Conservation (phyloP, 2,113 vertebrate genomes). For the Poecile atricapillus region DNA sequence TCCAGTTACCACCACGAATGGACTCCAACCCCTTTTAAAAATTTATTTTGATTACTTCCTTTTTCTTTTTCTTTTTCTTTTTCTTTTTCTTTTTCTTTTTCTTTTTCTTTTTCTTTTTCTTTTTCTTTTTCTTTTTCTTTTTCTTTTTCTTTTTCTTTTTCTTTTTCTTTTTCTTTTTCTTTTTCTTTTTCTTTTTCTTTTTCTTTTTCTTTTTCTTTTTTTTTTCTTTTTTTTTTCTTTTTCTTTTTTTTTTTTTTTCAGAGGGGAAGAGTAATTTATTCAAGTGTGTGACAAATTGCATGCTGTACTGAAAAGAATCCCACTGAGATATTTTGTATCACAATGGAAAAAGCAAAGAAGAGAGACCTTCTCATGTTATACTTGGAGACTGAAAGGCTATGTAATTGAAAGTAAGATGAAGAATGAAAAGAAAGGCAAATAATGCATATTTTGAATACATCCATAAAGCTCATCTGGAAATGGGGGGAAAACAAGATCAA, state of each 20-base stretch:
- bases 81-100: not conserved
- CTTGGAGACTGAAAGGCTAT: not conserved
- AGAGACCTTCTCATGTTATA: not conserved
- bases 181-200: not conserved
- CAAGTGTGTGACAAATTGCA: not conserved
- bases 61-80: not conserved
- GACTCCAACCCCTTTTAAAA: not conserved
- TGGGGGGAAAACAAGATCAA: not conserved
- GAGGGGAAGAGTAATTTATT: fast-evolving
- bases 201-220: not conserved
- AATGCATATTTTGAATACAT: not conserved
- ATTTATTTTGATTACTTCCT: too few relatives aligned
- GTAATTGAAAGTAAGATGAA: not conserved
- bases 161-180: not conserved
- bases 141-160: not conserved
- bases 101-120: not conserved
- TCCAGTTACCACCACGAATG: not conserved
- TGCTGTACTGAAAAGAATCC: not conserved
- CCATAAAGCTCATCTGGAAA: not conserved
- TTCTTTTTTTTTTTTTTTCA: not conserved
- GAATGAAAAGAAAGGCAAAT: not conserved
- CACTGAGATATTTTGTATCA: not conserved
- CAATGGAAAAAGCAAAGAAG: not conserved
- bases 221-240: not conserved
- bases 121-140: not conserved